Evolutionary conservation across 2,888 invertebrate genomes (phyloP).

Genomic region (Hydrotaea cyrtoneurina): DNA sequence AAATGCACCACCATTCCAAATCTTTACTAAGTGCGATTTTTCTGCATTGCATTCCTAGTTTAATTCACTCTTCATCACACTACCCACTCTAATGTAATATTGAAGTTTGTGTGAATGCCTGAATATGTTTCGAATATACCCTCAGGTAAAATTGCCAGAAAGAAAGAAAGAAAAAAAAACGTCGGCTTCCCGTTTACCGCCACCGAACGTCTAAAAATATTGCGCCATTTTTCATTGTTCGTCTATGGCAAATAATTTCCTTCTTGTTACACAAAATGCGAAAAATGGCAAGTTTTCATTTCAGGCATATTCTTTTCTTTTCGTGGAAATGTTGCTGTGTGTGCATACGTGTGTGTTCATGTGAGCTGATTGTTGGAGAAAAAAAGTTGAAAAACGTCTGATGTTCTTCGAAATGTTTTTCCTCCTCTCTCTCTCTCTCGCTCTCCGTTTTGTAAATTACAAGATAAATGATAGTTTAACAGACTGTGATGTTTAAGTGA

Average conservation of each 20-base stretch:
- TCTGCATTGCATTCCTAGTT: no score
- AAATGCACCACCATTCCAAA: no score
- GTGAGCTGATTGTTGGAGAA: background rate
- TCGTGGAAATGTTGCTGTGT: background rate
- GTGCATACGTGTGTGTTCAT: constrained; percentile 1
- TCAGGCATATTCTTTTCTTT: constrained; percentile 17
- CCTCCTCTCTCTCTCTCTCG: background rate
- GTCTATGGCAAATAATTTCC: constrained; percentile 58
- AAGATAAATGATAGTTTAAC: constrained; percentile 60
- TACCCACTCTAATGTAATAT: background rate
- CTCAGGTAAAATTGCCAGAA: constrained; percentile 16
- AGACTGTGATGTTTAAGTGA: constrained; percentile 53
- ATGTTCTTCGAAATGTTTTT: background rate
- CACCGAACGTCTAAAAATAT: constrained; percentile 28
- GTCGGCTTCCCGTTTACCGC: background rate
- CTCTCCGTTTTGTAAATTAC: constrained; percentile 51
- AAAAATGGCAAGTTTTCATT: constrained; percentile 8
- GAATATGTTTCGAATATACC: constrained; percentile 1
- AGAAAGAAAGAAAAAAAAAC: background rate
- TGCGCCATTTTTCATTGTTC: constrained; percentile 56
- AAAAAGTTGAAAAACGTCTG: constrained; percentile 43
- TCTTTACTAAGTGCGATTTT: no score
- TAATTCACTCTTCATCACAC: no score
- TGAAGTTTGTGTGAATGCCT: no score
- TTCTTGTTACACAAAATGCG: constrained; percentile 40